Conservation (phyloP, 2,113 vertebrate species). For the Ictalurus furcatus region DNA sequence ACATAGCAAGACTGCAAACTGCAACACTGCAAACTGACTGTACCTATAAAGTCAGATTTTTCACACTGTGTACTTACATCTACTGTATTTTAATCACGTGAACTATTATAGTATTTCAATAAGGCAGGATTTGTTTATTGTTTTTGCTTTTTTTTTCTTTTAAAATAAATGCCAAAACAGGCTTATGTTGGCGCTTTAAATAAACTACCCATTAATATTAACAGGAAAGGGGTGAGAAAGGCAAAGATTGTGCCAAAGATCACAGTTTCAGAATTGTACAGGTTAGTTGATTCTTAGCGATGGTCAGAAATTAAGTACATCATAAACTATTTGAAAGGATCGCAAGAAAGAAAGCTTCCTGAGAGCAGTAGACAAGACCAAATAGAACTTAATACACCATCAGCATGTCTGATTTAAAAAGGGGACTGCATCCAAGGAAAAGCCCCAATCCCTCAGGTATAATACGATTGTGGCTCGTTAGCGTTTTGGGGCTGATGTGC, state of each 20-base stretch:
- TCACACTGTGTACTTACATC: neutral
- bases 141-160: too few species aligned
- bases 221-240: too few species aligned
- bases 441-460: neutral
- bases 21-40: neutral
- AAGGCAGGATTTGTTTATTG: too few species aligned
- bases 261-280: neutral
- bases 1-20: neutral
- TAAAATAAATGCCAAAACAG: neutral
- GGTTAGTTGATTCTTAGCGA: neutral
- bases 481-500: neutral
- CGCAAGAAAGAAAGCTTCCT: neutral
- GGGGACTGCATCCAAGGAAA: neutral
- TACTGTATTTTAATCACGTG: neutral
- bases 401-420: neutral
- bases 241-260: neutral
- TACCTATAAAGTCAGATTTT: neutral
- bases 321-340: neutral
- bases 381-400: neutral
- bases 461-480: neutral
- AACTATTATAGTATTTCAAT: neutral
- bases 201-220: neutral
- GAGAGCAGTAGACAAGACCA: neutral
- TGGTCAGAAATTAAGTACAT: neutral
- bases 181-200: neutral